These are phyloP conservation scores for Miniopterus natalensis DNA, from an alignment of 2,113 vertebrate genomes.

Conservation along the genomic window DNA sequence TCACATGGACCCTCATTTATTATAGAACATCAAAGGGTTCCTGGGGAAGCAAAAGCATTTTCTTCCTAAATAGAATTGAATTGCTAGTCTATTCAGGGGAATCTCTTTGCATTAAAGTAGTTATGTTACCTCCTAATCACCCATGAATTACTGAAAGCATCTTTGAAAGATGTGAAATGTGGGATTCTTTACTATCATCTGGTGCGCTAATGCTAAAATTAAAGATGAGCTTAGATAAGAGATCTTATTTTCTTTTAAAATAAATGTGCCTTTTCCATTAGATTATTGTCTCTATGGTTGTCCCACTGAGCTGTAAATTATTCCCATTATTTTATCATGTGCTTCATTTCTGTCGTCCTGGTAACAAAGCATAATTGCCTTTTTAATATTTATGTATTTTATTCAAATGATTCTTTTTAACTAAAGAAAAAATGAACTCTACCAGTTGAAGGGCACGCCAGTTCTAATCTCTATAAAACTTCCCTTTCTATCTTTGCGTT, in stretches of 20 bases:
- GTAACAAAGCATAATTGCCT: slow-evolving; percentile 84
- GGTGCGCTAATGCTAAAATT: slow-evolving; percentile 63
- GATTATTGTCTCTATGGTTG: slow-evolving; percentile 75
- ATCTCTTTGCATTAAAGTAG: slow-evolving; percentile 66
- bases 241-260: slow-evolving; percentile 78
- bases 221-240: slow-evolving; percentile 80
- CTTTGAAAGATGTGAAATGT: slow-evolving; percentile 67
- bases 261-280: slow-evolving; percentile 74
- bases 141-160: slow-evolving; percentile 65
- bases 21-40: neutral
- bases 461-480: slow-evolving; percentile 67
- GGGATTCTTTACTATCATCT: slow-evolving; percentile 69
- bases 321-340: slow-evolving; percentile 83
- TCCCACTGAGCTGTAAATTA: slow-evolving; percentile 84
- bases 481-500: slow-evolving; percentile 7
- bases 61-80: neutral
- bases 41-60: slow-evolving; percentile 38
- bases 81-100: neutral
- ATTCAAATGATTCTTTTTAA: slow-evolving; percentile 80
- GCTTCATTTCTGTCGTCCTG: slow-evolving; percentile 84
- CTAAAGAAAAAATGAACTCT: slow-evolving; percentile 77
- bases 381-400: slow-evolving; percentile 81
- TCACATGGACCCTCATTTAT: neutral
- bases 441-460: slow-evolving; percentile 72
- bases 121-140: slow-evolving; percentile 53